These are phyloP conservation scores for Blastobasis adustella DNA, from an alignment of 2,888 invertebrate species.

Conservation along the genomic window DNA sequence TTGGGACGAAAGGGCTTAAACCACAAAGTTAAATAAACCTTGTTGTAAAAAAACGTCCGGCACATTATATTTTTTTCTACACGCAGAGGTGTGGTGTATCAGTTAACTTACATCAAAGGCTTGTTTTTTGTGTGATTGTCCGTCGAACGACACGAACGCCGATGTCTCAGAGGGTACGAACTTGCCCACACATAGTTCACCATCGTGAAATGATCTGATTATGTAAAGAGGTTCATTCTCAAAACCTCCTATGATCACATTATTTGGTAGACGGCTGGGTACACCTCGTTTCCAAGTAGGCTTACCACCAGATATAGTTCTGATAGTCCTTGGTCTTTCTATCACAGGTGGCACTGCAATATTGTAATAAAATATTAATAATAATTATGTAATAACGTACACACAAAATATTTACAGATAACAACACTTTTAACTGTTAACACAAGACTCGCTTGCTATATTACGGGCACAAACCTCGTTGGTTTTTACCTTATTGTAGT, in stretches of 20 bases:
- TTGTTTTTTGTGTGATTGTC: conserved; percentile 78
- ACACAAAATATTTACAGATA: too few species aligned
- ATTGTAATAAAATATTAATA: neutral
- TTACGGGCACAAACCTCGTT: too few species aligned
- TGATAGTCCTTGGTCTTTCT: neutral
- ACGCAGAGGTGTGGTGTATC: too few species aligned
- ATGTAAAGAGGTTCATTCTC: conserved; percentile 78
- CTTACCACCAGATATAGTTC: conserved; percentile 30
- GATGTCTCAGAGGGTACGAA: conserved; percentile 78
- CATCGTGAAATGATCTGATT: conserved; percentile 79
- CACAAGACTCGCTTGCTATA: too few species aligned
- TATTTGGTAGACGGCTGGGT: conserved; percentile 75
- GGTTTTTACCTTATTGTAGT: too few species aligned
- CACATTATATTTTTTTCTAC: too few species aligned
- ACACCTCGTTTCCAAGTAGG: conserved; percentile 76
- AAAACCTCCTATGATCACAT: conserved; percentile 79
- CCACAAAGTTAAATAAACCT: too few species aligned
- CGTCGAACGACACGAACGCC: conserved; percentile 84
- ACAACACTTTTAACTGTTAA: too few species aligned
- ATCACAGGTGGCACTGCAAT: conserved; percentile 5
- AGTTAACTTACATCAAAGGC: conserved; percentile 77
- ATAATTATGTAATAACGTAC: too few species aligned
- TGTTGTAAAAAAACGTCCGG: too few species aligned
- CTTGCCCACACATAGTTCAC: conserved; percentile 85
- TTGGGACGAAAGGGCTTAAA: neutral